Conservation (phyloP, 2,113 vertebrate species). For the mouse (Mus musculus) region DNA sequence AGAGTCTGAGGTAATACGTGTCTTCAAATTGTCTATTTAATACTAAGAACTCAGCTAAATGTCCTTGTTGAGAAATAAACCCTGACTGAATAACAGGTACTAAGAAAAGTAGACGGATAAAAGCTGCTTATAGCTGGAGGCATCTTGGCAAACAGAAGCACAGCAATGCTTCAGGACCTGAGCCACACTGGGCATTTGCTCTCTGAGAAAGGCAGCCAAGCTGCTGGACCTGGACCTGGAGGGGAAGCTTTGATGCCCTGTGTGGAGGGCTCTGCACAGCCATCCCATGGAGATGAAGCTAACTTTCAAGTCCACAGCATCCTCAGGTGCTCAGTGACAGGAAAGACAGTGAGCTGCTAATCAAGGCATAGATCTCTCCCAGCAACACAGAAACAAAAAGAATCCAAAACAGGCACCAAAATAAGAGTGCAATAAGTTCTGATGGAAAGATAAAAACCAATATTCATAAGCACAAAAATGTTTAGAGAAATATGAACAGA, state of each 20-base stretch:
- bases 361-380: background rate
- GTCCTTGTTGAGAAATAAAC: background rate
- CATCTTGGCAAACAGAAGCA: background rate
- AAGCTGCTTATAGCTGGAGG: background rate
- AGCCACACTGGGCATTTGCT: background rate
- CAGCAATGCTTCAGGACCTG: background rate
- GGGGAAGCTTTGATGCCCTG: background rate
- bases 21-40: background rate
- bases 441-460: background rate
- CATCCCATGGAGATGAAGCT: background rate
- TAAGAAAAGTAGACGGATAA: background rate
- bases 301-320: background rate
- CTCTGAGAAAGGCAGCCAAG: background rate
- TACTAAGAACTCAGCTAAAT: background rate
- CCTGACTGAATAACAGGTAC: background rate
- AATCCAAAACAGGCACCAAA: conserved; percentile 3
- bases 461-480: conserved; percentile 1
- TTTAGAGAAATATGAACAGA: background rate
- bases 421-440: background rate
- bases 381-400: background rate
- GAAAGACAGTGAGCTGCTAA: background rate
- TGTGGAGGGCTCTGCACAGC: background rate
- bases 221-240: background rate
- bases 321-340: background rate
- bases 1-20: background rate